Evolutionary conservation across 2,797 vertebrate species (phyloP).

Genomic region (Chanos chanos): DNA sequence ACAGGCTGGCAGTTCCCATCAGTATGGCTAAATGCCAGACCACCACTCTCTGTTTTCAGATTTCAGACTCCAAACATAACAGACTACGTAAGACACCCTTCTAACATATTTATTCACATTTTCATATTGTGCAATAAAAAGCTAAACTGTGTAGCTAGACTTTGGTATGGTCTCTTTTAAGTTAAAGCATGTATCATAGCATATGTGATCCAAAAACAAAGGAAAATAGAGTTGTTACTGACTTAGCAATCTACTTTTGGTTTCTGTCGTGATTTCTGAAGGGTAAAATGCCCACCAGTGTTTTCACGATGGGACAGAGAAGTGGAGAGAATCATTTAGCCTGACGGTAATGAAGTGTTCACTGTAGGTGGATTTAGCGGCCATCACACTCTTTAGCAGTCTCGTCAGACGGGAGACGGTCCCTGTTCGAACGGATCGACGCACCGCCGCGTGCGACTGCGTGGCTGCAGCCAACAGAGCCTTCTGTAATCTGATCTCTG

Average conservation of each 20-base stretch:
- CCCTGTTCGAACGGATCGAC: constrained; percentile 51
- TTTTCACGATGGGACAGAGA: constrained; percentile 16
- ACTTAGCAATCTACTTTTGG: too few species aligned
- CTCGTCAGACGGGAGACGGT: constrained; percentile 46
- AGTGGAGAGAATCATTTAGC: constrained; percentile 39
- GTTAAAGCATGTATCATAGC: too few species aligned
- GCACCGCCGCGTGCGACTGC: constrained; percentile 38
- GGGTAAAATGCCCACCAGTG: constrained; percentile 6
- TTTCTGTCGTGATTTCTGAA: background rate
- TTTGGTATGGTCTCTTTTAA: too few species aligned
- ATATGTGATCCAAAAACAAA: too few species aligned
- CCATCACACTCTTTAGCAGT: constrained; percentile 30
- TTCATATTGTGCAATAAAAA: too few species aligned
- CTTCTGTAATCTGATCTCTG: constrained; percentile 66
- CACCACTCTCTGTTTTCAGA: background rate
- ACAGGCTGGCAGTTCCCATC: constrained; percentile 30
- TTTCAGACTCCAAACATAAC: background rate
- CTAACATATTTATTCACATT: too few species aligned
- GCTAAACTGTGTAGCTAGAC: too few species aligned
- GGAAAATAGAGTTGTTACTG: too few species aligned
- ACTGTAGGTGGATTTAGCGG: constrained; percentile 27
- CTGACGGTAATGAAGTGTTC: constrained; percentile 35
- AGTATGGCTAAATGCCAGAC: constrained; percentile 10
- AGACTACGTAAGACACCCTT: too few species aligned
- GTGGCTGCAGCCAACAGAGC: constrained; percentile 28